Percentiles rank a stretch among this genome's conserved stretches.
These are phyloP conservation scores for Pantelozetes paolii DNA, from an alignment of 2,888 invertebrate genomes.

Conservation along the genomic window DNA sequence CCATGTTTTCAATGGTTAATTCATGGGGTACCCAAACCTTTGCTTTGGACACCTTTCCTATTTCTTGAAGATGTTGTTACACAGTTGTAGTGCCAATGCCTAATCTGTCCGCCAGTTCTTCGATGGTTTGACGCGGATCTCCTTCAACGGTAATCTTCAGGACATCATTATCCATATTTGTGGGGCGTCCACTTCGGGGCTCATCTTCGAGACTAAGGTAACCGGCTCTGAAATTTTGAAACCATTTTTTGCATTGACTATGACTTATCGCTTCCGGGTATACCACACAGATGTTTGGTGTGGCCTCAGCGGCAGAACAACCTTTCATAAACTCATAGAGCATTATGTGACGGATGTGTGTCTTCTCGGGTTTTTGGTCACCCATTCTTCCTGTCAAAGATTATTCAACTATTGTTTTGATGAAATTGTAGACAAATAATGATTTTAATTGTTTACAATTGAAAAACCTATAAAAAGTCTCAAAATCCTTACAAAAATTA, in stretches of 20 bases:
- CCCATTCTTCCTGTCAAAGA: not conserved
- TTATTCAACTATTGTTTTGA: too few species aligned
- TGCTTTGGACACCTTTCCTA: not conserved
- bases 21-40: slow-evolving; percentile 30
- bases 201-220: not conserved
- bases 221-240: not conserved
- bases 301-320: not conserved
- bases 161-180: not conserved
- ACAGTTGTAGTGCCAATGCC: not conserved
- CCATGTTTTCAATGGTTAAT: too few species aligned
- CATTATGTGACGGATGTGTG: not conserved
- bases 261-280: not conserved
- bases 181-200: not conserved
- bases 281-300: not conserved
- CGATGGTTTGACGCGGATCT: slow-evolving; percentile 8
- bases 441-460: too few species aligned
- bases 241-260: not conserved
- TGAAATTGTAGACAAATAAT: too few species aligned
- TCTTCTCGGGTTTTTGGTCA: not conserved
- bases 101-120: slow-evolving; percentile 23
- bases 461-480: too few species aligned
- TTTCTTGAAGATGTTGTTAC: not conserved
- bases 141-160: not conserved
- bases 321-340: not conserved
- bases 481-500: too few species aligned